Percentiles rank a stretch among this genome's conserved stretches.
These are phyloP conservation scores for Stomorhina lunata DNA, from an alignment of 2,888 invertebrate genomes.

Conservation along the genomic window DNA sequence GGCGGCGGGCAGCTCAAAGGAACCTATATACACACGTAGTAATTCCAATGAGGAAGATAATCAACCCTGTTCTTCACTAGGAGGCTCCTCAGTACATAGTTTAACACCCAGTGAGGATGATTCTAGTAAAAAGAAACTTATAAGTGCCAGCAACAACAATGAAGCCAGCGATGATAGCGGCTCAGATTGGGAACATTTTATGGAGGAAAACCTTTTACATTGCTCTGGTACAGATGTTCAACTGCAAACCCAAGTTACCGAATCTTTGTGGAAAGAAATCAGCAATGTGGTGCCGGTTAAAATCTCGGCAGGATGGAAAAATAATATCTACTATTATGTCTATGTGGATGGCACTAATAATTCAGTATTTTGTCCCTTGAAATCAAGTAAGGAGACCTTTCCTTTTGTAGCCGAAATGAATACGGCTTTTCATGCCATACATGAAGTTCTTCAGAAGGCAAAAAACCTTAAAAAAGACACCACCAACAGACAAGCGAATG, in stretches of 20 bases:
- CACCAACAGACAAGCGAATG: neutral
- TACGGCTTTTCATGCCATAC: slow-evolving; percentile 86
- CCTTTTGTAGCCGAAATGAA: slow-evolving; percentile 87
- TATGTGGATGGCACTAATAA: slow-evolving; percentile 74
- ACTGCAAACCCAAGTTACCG: slow-evolving; percentile 83
- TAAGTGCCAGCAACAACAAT: slow-evolving; percentile 62
- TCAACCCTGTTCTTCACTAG: slow-evolving; percentile 74
- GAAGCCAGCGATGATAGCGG: slow-evolving; percentile 77
- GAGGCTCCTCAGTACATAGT: slow-evolving; percentile 76
- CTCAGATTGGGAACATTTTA: slow-evolving; percentile 86
- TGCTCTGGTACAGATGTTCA: slow-evolving; percentile 70
- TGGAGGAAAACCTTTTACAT: slow-evolving; percentile 73
- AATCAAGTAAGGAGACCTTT: slow-evolving; percentile 76
- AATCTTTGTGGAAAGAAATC: slow-evolving; percentile 86
- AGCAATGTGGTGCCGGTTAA: slow-evolving; percentile 77
- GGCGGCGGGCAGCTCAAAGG: slow-evolving; percentile 20
- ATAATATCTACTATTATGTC: slow-evolving; percentile 74
- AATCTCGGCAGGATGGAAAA: slow-evolving; percentile 76
- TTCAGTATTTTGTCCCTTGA: slow-evolving; percentile 72
- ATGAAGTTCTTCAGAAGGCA: slow-evolving; percentile 83
- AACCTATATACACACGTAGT: slow-evolving; percentile 75
- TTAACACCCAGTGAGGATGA: slow-evolving; percentile 77
- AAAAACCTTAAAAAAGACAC: too few species aligned
- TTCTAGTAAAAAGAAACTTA: slow-evolving; percentile 71
- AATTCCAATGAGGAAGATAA: slow-evolving; percentile 75